These are phyloP conservation scores for Polyommatus icarus DNA, from an alignment of 2,888 invertebrate genomes.

Conservation along the genomic window DNA sequence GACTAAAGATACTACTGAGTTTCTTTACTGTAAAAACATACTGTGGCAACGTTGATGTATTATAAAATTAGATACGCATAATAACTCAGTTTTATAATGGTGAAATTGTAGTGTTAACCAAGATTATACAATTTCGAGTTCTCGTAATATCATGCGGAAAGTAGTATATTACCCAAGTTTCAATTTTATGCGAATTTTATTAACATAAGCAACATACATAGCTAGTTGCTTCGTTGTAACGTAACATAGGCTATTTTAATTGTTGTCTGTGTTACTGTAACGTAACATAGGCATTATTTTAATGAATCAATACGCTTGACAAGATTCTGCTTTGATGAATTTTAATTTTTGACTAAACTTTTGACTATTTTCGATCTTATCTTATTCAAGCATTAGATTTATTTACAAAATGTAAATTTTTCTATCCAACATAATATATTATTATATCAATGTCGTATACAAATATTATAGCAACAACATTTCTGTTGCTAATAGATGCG, in stretches of 20 bases:
- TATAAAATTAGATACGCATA: constrained; percentile 22
- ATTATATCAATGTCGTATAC: background rate
- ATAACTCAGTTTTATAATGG: constrained; percentile 10
- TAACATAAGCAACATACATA: constrained; percentile 4
- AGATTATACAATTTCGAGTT: background rate
- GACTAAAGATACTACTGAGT: background rate
- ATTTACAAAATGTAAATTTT: background rate
- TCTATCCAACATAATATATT: background rate
- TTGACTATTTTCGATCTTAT: background rate
- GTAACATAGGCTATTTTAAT: background rate
- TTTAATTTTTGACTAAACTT: too few species aligned
- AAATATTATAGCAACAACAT: background rate
- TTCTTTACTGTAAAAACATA: background rate
- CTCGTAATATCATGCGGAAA: background rate
- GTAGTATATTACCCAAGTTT: background rate
- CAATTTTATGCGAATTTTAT: background rate
- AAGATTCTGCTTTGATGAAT: background rate
- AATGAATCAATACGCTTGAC: background rate
- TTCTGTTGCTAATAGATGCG: background rate
- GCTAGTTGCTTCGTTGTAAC: background rate
- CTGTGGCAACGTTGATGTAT: constrained; percentile 32
- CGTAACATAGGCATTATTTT: background rate
- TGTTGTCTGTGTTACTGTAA: background rate
- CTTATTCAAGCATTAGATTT: background rate
- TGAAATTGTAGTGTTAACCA: background rate